Evolutionary conservation across 2,113 vertebrate genomes (phyloP), one percentile per base, ranked within the genome.

Genomic region (Illadopsis cleaveri): DNA sequence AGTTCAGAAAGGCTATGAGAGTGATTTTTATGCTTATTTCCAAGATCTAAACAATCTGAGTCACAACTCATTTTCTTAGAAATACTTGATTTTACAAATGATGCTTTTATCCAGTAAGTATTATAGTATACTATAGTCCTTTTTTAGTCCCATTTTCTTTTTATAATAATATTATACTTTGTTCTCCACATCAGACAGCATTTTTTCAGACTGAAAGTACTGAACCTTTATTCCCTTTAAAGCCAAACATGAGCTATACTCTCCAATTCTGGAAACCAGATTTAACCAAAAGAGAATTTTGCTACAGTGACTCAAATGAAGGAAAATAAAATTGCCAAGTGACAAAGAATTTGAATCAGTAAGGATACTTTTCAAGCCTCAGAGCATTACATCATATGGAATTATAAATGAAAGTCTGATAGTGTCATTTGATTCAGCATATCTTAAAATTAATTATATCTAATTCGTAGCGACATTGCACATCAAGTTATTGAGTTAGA

Each of bases 351-450:
- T 58, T 61, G 33, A 94, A 80, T 77, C 12, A 54, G 17, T 69
- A 82, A 79, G 14, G 40, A 76, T 48, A 79, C 25, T 61, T 80
- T 68, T 56, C 57, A 91, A 81, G 68, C 40, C 44, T 83, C 62
- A 66, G 28, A 88, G 15, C 31, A 54, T 51, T 84, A 70, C 19
- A 66, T 48, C 71, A 31, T 47, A 88, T 4, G 27, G 20, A 53
- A 56, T 38, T 84, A 61, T 27, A 75, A 91, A 64, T 31, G 0
- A 4, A 78, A 91, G 61, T 85, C 16, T 75, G 85, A 91, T 78
- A 96, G 65, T 95, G 89, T 82, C 61, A 82, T 86, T 92, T 79
- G 84, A 81, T 47, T 93, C 58, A 76, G 33, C 23, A 7, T 54
- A 60, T 70, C 76, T 80, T 66, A 79, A 79, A 75, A 51, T 81